These are phyloP conservation scores for Leptinotarsa texana DNA, from an alignment of 1,140 invertebrate genomes.

Conservation along the genomic window DNA sequence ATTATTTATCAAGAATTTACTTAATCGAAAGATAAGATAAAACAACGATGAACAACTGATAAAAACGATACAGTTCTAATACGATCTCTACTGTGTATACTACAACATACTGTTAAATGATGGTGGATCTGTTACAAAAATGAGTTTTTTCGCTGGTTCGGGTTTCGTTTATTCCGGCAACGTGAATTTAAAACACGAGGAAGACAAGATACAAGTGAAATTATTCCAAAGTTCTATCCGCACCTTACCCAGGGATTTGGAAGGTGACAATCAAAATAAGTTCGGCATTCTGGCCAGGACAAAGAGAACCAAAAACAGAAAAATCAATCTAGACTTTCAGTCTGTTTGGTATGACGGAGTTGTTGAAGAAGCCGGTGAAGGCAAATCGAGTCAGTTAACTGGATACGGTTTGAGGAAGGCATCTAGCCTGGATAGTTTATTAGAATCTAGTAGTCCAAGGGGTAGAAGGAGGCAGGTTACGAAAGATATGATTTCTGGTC, in stretches of 20 bases:
- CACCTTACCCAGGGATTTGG: background rate
- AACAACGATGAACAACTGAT: background rate
- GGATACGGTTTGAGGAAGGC: slow-evolving; percentile 5
- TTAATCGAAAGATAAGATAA: slow-evolving; percentile 3
- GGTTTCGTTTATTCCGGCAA: background rate
- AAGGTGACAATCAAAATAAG: background rate
- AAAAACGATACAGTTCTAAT: background rate
- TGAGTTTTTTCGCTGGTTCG: background rate
- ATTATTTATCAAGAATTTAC: background rate
- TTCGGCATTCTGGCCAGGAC: background rate
- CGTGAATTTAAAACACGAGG: background rate
- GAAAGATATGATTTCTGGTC: slow-evolving; percentile 21
- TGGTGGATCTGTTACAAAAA: background rate
- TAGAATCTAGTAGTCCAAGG: background rate
- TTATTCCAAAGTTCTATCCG: background rate
- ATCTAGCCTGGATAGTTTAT: slow-evolving; percentile 15
- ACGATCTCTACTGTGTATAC: background rate
- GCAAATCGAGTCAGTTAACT: background rate
- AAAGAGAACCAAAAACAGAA: slow-evolving; percentile 11
- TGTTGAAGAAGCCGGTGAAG: background rate
- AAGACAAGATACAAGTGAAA: background rate
- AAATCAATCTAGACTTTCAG: background rate
- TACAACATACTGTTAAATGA: background rate
- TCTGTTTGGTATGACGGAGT: slow-evolving; percentile 17
- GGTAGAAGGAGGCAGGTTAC: background rate